Base-by-base conservation (phyloP, 2,797 vertebrate genomes). In the Paratrypauchen microcephalus region DNA sequence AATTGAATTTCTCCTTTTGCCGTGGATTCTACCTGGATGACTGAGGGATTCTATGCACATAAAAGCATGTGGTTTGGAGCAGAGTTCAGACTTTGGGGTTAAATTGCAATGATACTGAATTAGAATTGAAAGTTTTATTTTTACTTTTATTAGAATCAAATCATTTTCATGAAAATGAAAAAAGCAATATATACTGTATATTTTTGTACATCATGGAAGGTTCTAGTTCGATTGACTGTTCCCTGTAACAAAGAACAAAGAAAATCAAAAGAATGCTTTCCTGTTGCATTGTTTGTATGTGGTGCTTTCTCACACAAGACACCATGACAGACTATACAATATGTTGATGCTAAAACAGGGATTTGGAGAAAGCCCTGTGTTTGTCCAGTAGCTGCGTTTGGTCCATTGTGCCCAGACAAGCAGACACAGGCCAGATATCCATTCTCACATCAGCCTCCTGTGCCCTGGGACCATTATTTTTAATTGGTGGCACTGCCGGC, bases 401-500 rank as follows among this genome's bases (percentile, higher is more conserved):
- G 61, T 60, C 63, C 75, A 77, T 71, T 71, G 74, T 74, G 65
- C 54, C 56, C n/a, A 76, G 71, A 73, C 76, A 73, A 64, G 54
- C 69, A 68, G 83, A 88, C 75, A 86, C 74, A 86, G 88, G 75
- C 84, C 88, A 92, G 90, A 91, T 81, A 86, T 86, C 86, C 73
- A 81, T 87, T 91, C 90, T 86, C 80, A 85, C 79, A 77, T 88
- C 72, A 83, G 58, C 70, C 74, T 59, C 70, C 69, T 74, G 64
- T 80, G 68, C 77, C 72, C 63, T n/a, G 69, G 73, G 55, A 66
- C 81, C 77, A 89, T 91, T 91, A 87, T 84, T 86, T 86, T 71
- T 86, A 86, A 91, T 87, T 87, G 81, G 83, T 83, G 83, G 83
- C 87, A 72, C 67, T 79, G 74, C 79, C 66, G 68, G 72, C 75